These are phyloP conservation scores for Potorous gilbertii DNA, from an alignment of 2,797 vertebrate genomes.

Conservation along the genomic window DNA sequence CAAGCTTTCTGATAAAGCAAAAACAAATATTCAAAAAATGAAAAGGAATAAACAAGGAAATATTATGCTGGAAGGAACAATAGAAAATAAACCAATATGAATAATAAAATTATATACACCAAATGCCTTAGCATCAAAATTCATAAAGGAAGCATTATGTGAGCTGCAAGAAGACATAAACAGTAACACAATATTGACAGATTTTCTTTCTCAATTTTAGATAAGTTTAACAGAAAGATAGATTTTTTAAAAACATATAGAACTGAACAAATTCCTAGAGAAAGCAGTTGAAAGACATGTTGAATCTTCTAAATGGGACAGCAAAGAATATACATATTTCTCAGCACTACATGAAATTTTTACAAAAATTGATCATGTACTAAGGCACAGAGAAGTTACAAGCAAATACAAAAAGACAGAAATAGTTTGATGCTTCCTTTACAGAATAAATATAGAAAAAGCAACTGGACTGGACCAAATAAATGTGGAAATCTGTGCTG, in stretches of 20 bases:
- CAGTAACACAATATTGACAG: neutral
- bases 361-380: neutral
- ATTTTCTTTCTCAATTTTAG: neutral
- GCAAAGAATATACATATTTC: neutral
- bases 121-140: neutral
- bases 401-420: neutral
- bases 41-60: neutral
- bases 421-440: neutral
- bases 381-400: neutral
- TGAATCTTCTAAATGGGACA: neutral
- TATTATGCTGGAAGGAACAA: neutral
- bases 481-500: neutral
- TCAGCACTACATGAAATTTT: neutral
- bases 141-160: neutral
- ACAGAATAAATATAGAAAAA: neutral
- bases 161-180: too few species aligned
- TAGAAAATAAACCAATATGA: neutral
- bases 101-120: neutral
- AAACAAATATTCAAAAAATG: neutral
- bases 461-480: neutral
- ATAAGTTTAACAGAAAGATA: neutral
- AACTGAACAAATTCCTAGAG: neutral
- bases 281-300: neutral
- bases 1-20: neutral
- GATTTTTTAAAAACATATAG: neutral